Percentiles rank a stretch among this genome's conserved stretches.
Conservation (phyloP, 2,797 vertebrate genomes). For the Eulemur mongoz region DNA sequence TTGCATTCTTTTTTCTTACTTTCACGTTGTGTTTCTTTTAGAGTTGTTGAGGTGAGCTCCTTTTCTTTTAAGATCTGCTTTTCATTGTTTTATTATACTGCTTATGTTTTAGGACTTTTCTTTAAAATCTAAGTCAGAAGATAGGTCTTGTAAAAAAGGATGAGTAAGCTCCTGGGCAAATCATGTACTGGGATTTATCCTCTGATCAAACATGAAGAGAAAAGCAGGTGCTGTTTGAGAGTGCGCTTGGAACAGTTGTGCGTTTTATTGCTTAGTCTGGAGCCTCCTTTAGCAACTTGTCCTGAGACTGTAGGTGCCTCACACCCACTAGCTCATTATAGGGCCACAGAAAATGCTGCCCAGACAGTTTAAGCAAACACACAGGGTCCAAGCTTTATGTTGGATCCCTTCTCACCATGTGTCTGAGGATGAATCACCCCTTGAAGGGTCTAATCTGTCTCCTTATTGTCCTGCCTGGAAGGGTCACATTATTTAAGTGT, state of each 20-base stretch:
- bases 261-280: neutral
- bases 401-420: neutral
- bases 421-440: constrained; percentile 62
- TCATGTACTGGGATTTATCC: neutral
- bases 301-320: neutral
- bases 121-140: neutral
- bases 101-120: neutral
- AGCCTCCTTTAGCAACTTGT: neutral
- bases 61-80: neutral
- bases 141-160: neutral
- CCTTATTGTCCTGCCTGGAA: constrained; percentile 67
- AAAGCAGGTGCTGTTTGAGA: neutral
- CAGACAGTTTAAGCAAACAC: constrained; percentile 26
- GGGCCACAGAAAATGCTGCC: neutral
- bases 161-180: neutral
- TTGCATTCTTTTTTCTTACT: neutral
- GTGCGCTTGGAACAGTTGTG: neutral
- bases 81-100: neutral
- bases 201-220: neutral
- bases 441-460: constrained; percentile 74
- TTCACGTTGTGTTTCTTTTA: neutral
- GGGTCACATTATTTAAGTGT: constrained; percentile 76
- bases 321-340: neutral
- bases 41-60: neutral
- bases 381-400: neutral